Evolutionary conservation across 2,888 invertebrate genomes (phyloP).

Genomic region (Chymomyza fuscimana): DNA sequence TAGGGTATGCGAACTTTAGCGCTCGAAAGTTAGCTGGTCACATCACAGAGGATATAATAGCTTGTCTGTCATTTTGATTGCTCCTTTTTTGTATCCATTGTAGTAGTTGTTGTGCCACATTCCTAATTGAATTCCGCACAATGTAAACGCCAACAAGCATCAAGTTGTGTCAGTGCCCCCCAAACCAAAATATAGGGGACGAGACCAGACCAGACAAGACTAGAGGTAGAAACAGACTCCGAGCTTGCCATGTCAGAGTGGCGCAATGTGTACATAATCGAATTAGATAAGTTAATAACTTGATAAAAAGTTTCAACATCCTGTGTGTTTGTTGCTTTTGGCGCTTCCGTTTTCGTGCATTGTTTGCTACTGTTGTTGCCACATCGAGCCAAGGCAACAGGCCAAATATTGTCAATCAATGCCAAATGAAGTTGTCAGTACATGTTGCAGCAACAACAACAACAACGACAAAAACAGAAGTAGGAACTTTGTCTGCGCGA

Average conservation of each 20-base stretch:
- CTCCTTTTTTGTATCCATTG: conserved; percentile 32
- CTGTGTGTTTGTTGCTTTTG: conserved; percentile 32
- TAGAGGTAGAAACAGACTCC: not conserved
- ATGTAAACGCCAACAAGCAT: conserved; percentile 51
- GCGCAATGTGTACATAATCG: conserved; percentile 59
- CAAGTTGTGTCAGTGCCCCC: conserved; percentile 2
- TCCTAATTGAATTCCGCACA: conserved; percentile 70
- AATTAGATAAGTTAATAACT: conserved; percentile 75
- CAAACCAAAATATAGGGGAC: not conserved
- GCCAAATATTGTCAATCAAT: conserved; percentile 59
- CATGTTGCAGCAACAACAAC: conserved; percentile 11
- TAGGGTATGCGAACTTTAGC: too few species aligned
- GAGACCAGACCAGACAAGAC: not conserved
- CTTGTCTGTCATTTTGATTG: conserved; percentile 24
- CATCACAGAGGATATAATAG: not conserved
- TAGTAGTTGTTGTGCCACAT: conserved; percentile 46
- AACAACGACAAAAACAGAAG: conserved; percentile 13
- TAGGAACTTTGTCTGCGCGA: conserved; percentile 3
- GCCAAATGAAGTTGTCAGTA: conserved; percentile 60
- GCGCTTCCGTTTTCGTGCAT: conserved; percentile 2
- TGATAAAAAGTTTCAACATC: conserved; percentile 68
- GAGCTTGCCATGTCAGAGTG: not conserved
- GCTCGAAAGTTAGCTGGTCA: too few species aligned
- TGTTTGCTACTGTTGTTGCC: conserved; percentile 34
- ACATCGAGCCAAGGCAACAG: conserved; percentile 39